Evolutionary conservation across 1,140 invertebrate species (phyloP).

Genomic region (Scylla paramamosain): DNA sequence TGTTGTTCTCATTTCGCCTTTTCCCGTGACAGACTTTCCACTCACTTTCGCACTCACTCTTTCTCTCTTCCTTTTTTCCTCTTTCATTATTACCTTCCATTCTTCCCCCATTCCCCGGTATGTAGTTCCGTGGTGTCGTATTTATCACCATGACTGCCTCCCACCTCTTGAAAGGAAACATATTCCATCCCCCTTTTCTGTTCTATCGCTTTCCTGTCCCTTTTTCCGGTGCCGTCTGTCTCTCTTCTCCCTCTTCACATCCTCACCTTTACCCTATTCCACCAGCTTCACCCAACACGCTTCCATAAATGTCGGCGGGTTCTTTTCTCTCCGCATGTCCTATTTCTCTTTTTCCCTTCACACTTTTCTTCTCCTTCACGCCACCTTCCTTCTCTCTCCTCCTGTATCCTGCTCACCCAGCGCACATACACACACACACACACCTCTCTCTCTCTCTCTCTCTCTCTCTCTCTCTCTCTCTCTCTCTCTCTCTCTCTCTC

Average conservation of each 20-base stretch:
- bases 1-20: not conserved
- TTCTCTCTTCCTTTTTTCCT: not conserved
- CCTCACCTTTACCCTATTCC: conserved; percentile 10
- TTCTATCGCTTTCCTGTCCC: not conserved
- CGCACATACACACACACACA: too few relatives aligned
- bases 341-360: not conserved
- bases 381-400: conserved; percentile 17
- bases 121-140: not conserved
- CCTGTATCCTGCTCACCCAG: not conserved
- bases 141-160: too few relatives aligned
- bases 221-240: not conserved
- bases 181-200: not conserved
- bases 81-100: not conserved
- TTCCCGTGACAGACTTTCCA: too few relatives aligned
- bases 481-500: too few relatives aligned
- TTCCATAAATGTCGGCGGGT: not conserved
- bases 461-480: too few relatives aligned
- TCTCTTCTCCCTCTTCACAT: not conserved
- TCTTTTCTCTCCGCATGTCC: not conserved
- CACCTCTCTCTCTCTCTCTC: too few relatives aligned
- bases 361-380: not conserved
- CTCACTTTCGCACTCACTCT: not conserved
- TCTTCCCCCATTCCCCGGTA: not conserved
- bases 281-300: not conserved
- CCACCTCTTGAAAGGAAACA: not conserved